Evolutionary conservation across 1,140 invertebrate species (phyloP).

Genomic region (Theocolax elegans): DNA sequence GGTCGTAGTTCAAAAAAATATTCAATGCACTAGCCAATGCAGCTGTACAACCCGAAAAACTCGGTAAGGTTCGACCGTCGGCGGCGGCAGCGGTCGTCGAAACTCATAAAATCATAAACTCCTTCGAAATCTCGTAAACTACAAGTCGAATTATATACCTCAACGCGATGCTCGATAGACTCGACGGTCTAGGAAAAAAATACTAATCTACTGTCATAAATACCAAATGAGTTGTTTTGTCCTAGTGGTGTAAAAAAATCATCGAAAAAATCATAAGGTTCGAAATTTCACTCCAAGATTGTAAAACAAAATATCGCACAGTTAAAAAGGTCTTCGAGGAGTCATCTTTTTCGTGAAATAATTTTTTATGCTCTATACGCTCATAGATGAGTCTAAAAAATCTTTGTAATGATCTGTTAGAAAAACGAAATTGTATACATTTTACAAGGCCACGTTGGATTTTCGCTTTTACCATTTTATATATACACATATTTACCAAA

Average conservation of each 20-base stretch:
- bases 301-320: not conserved
- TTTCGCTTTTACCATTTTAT: too few species aligned
- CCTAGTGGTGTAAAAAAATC: slow-evolving; percentile 53
- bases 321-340: not conserved
- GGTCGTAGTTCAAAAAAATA: too few species aligned
- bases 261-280: slow-evolving; percentile 48
- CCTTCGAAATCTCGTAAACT: slow-evolving; percentile 31
- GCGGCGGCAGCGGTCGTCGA: not conserved
- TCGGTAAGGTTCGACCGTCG: not conserved
- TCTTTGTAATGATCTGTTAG: not conserved
- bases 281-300: not conserved
- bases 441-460: not conserved
- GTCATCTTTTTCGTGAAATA: not conserved
- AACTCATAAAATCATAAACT: slow-evolving; percentile 40
- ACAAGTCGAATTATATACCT: slow-evolving; percentile 14
- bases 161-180: not conserved
- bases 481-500: too few species aligned
- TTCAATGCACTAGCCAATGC: too few species aligned
- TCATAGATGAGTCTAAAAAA: not conserved
- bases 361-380: not conserved
- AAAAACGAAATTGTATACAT: not conserved
- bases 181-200: slow-evolving; percentile 27
- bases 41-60: too few species aligned
- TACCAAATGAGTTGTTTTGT: slow-evolving; percentile 53
- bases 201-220: slow-evolving; percentile 55